A percentile compares a stretch with the other conserved stretches of the same genome.
Evolutionary conservation across 1,140 invertebrate genomes (phyloP).

Genomic region (Drosophila busckii): DNA sequence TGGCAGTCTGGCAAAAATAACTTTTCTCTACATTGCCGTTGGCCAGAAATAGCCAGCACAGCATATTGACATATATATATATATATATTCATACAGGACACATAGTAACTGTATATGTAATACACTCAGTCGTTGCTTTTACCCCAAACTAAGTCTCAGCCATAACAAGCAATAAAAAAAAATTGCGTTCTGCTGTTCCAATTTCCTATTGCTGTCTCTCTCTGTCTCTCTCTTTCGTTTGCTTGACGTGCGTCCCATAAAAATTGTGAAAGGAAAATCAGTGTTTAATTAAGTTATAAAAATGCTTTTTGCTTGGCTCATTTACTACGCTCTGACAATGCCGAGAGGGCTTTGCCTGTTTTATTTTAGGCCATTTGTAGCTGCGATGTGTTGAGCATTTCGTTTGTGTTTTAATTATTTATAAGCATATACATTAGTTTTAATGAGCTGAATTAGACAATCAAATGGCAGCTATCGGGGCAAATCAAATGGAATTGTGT

Average conservation of each 20-base stretch:
- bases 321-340: conserved; percentile 33
- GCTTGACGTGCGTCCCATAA: conserved; percentile 32
- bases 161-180: conserved; percentile 56
- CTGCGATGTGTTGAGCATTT: no score
- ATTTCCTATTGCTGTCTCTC: conserved; percentile 19
- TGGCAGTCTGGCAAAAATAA: conserved; percentile 69
- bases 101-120: no score
- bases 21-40: conserved; percentile 39
- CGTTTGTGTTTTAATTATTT: no score
- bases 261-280: conserved; percentile 65
- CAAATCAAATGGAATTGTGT: conserved; percentile 22
- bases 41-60: conserved; percentile 55
- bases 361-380: no score
- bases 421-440: no score
- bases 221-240: conserved; percentile 2
- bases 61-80: conserved; percentile 37
- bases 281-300: conserved; percentile 75
- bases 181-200: no score
- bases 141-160: conserved; percentile 20
- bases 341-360: neutral
- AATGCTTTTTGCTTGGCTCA: conserved; percentile 63
- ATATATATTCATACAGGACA: no score
- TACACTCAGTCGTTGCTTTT: conserved; percentile 51
- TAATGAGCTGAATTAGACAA: no score
- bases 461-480: no score